Evolutionary conservation across 1,140 invertebrate genomes (phyloP).

Genomic region (Gerris buenoi): DNA sequence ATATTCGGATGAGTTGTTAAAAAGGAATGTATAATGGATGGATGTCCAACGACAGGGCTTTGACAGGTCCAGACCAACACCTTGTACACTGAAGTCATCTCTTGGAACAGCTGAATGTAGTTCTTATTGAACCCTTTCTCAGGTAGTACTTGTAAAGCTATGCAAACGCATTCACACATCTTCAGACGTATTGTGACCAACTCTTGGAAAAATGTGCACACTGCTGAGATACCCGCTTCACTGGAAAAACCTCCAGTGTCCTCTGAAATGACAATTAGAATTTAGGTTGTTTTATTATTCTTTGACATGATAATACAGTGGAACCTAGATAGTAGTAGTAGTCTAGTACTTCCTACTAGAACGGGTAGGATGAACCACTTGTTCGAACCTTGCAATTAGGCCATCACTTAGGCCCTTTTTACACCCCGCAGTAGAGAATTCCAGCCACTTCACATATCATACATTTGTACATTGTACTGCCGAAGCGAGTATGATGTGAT

Average conservation of each 20-base stretch:
- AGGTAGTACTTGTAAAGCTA: background rate
- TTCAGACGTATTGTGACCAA: background rate
- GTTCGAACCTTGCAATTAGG: too few species aligned
- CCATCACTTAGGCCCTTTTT: too few species aligned
- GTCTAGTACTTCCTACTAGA: too few species aligned
- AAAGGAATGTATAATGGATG: background rate
- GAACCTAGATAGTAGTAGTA: too few species aligned
- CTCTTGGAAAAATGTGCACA: background rate
- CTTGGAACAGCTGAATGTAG: background rate
- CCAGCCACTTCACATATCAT: too few species aligned
- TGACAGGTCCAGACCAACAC: background rate
- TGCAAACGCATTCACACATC: background rate
- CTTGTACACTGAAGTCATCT: background rate
- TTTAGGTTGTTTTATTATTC: too few species aligned
- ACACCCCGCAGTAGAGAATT: too few species aligned
- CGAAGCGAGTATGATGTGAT: too few species aligned
- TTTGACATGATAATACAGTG: too few species aligned
- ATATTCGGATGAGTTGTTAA: background rate
- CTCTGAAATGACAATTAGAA: too few species aligned
- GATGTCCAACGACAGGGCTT: background rate
- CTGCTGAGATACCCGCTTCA: background rate
- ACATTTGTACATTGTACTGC: too few species aligned
- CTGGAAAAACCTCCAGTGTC: background rate
- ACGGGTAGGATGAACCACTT: too few species aligned
- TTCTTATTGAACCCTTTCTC: background rate